Base-by-base conservation (phyloP, 2,113 vertebrate species). In the Syrmaticus mikado region DNA sequence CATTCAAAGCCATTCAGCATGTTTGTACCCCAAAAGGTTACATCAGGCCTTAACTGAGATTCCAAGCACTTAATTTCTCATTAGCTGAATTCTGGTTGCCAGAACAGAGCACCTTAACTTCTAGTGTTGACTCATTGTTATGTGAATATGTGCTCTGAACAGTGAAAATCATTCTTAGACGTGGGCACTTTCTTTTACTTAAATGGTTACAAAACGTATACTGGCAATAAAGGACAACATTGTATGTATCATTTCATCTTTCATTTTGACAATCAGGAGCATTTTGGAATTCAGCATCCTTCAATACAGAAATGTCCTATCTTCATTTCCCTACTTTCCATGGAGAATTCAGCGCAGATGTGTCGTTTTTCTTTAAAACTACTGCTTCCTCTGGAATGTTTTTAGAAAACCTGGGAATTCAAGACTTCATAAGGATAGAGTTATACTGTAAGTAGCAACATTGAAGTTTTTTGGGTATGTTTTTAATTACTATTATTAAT, bases 321-420 rank as follows among this genome's bases (percentile, higher is more conserved):
- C 98, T 99, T 60, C 99, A 99, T 96, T 99, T 99, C 53, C 99
- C 99, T 17, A 99, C 99, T n/a, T 99, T 99, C 90, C 98, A 99
- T 3, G 99, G 98, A 79, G 99, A 99, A 87, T 97, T 99, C 34
- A 99, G 98, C 10, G 99, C 98, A 13, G 99, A 99, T 85, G 98
- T 99, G 36, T 99, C 99, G 15, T 99, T 99, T 97, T 98, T 99
- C 88, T 99, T 99, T 92, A 99, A 99, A 97, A 99, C 99, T 40
- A 98, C 98, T 21, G 98, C 99, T 25, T 98, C 98, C 3, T 99
- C 98, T 7, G 99, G 99, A 46, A 98, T 99, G 11, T 99, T 99
- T 97, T 96, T 99, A 96, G 99, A 99, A 96, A 99, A 99, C 93
- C 97, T 99, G 68, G 99, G 99, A 89, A 99, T 99, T 94, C 99